A percentile compares a stretch with the other conserved stretches of the same genome.
phyloP scores from a whole-genome alignment of 2,113 vertebrate species.

The Atlantisia rogersi region DNA sequence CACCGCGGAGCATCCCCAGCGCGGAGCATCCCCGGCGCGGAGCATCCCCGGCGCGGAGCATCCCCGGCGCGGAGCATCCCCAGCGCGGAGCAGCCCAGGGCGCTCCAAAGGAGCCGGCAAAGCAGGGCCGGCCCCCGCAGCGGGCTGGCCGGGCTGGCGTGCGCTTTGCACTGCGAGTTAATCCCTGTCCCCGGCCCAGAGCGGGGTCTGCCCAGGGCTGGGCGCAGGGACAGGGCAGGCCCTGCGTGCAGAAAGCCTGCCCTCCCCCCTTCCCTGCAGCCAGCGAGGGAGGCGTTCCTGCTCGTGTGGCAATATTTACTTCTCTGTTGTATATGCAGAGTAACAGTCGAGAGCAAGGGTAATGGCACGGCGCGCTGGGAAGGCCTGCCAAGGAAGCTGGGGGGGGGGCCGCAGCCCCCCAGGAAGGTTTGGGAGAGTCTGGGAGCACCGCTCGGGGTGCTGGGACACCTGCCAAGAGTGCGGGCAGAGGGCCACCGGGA shows the following conservation, averaged over 20 bases:
- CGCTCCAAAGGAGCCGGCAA: neutral
- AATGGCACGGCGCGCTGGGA: neutral
- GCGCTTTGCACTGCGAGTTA: neutral
- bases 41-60: neutral
- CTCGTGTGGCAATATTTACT: neutral
- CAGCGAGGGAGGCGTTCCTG: neutral
- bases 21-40: too few relatives aligned
- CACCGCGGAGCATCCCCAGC: too few relatives aligned
- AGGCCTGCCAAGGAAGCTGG: neutral
- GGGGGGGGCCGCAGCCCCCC: neutral
- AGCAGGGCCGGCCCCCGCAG: neutral
- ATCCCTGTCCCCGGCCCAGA: neutral
- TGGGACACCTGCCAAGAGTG: neutral
- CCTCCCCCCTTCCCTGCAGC: neutral
- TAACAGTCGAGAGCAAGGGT: neutral
- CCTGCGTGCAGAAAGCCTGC: neutral
- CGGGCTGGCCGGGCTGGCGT: neutral
- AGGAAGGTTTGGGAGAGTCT: neutral
- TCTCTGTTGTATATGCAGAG: neutral
- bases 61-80: neutral
- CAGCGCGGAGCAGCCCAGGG: neutral
- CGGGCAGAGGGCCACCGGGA: neutral
- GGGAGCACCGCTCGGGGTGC: neutral
- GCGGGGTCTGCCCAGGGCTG: neutral
- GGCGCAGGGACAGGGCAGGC: neutral